Evolutionary conservation across 1,140 invertebrate species (phyloP).

Genomic region (Anastatus disparis): DNA sequence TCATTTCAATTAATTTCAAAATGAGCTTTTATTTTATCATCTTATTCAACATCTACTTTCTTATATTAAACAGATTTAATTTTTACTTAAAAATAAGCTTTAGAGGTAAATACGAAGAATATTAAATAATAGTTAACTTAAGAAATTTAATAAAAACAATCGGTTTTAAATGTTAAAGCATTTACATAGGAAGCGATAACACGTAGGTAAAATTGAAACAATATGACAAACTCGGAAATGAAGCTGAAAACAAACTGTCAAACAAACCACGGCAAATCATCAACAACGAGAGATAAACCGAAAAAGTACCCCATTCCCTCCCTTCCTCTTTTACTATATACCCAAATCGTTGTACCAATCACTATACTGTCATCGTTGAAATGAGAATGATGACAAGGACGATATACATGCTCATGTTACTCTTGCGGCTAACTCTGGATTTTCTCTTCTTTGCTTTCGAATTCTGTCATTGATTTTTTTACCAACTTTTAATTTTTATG

Average conservation of each 20-base stretch:
- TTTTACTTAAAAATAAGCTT: no score
- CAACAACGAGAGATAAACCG: not conserved
- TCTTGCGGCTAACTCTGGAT: not conserved
- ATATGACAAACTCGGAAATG: conserved; percentile 8
- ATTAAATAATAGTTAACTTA: no score
- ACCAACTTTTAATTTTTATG: not conserved
- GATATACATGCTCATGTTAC: not conserved
- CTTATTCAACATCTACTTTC: no score
- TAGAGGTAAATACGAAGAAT: no score
- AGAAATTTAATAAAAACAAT: not conserved
- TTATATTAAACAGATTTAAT: no score
- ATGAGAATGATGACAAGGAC: conserved; percentile 22
- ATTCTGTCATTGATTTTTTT: not conserved
- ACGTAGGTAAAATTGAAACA: not conserved
- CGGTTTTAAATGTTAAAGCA: no score
- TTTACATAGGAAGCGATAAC: not conserved
- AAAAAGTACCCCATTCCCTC: not conserved
- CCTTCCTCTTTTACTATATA: no score
- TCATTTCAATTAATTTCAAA: no score
- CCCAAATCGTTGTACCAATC: not conserved
- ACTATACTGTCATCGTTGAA: conserved; percentile 23
- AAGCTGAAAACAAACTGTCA: not conserved
- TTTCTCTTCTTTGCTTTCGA: not conserved
- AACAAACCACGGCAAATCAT: conserved; percentile 3
- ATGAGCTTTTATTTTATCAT: no score